Base-by-base conservation (phyloP, 2,888 invertebrate genomes). In the Onchidella celtica region DNA sequence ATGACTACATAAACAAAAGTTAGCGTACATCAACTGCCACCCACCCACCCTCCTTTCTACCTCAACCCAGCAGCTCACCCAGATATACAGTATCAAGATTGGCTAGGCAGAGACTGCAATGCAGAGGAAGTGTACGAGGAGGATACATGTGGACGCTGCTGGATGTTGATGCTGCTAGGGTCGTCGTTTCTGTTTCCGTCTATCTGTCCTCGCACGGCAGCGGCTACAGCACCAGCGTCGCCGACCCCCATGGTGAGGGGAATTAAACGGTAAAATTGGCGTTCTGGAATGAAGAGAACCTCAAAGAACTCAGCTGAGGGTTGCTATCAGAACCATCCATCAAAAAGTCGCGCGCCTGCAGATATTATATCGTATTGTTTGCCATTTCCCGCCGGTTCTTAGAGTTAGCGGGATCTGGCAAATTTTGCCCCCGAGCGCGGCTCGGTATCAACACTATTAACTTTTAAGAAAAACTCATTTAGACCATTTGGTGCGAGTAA, bases 331-430 rank as follows among this genome's bases (percentile, higher is more conserved):
- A 34, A 36, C 77, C 55, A 77, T 77, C 65, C 66, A 77, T 77
- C 77, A 77, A 24, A n/a, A 34, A 27, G 55, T 57, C 66, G 77
- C 57, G 68, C 66, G 68, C 68, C 68, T 27, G 68, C 68, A 77
- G 77, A 77, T 77, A 77, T 77, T 66, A 14, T 77, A 77, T 77
- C 68, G 32, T 77, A 77, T 77, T 77, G 77, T 77, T 63, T 77
- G 77, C 77, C 77, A 47, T 34, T 32, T 36, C 77, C 66, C 24
- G 66, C 47, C 32, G 55, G 55, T 66, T 66, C 27, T 36, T 47
- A 24, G 57, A 68, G 77, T 68, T 66, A 68, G 57, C 24, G 57
- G 36, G 77, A 61, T 69, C 69, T 61, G 61, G 78, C 69, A 70
- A 70, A 78, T 61, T 59, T 70, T 38, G 40, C 59, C 78, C 40